Conservation (phyloP, 2,888 invertebrate species). For the Melitaea athalia region DNA sequence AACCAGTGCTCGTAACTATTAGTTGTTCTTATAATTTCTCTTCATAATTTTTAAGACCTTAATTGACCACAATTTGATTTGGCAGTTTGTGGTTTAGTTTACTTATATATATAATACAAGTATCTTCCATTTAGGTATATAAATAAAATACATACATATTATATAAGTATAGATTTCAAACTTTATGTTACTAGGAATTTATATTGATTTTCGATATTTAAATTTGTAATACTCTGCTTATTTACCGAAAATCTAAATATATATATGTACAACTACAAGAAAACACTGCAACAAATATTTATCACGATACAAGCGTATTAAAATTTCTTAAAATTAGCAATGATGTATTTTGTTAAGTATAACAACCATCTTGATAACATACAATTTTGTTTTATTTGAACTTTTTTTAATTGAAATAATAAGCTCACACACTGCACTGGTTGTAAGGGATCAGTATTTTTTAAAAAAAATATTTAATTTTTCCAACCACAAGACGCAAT, state of each 20-base stretch:
- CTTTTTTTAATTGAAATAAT: constrained; percentile 20
- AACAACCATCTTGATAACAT: constrained; percentile 20
- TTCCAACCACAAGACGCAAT: too few relatives aligned
- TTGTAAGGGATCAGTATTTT: not conserved
- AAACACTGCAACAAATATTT: constrained; percentile 35
- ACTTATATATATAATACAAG: not conserved
- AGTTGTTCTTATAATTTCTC: constrained; percentile 22
- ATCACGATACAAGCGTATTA: constrained; percentile 45
- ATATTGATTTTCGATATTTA: constrained; percentile 12
- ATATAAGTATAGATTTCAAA: constrained; percentile 1
- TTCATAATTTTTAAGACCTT: constrained; percentile 19
- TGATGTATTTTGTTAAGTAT: constrained; percentile 21
- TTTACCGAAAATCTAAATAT: constrained; percentile 13
- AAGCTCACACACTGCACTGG: not conserved
- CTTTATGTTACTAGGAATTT: constrained; percentile 7
- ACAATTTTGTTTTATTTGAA: constrained; percentile 22
- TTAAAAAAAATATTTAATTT: too few relatives aligned
- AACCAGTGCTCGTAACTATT: constrained; percentile 35
- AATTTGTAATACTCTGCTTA: constrained; percentile 3
- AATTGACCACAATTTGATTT: constrained; percentile 47
- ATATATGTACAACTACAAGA: constrained; percentile 20
- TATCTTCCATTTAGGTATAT: constrained; percentile 10
- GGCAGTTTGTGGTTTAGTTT: constrained; percentile 45
- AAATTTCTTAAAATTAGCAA: constrained; percentile 43
- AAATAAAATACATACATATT: not conserved